Conservation (phyloP, 2,888 invertebrate genomes). For the Meta bourneti region DNA sequence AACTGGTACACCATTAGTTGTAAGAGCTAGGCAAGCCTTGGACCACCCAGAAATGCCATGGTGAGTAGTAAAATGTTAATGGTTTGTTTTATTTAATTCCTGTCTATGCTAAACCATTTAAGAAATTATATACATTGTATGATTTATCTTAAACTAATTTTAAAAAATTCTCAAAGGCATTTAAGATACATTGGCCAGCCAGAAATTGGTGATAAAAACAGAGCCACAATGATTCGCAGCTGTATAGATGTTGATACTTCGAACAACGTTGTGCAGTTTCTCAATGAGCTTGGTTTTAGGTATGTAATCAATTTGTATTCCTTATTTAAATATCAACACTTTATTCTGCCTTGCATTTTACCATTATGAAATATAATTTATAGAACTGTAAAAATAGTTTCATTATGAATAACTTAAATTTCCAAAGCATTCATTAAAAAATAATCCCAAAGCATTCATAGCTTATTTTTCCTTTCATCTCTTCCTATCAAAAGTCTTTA, state of each 20-base stretch:
- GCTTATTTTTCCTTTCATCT: too few species aligned
- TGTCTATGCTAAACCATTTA: background rate
- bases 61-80: constrained; percentile 77
- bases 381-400: background rate
- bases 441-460: too few species aligned
- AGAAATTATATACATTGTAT: background rate
- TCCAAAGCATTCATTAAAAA: too few species aligned
- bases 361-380: background rate
- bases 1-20: constrained; percentile 84
- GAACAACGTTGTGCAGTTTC: constrained; percentile 92
- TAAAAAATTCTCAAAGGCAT: constrained; percentile 85
- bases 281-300: constrained; percentile 90
- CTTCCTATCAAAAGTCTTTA: too few species aligned
- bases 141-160: background rate
- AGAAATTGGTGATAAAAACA: constrained; percentile 90
- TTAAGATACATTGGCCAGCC: constrained; percentile 95
- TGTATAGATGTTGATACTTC: constrained; percentile 93
- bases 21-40: constrained; percentile 91
- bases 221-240: constrained; percentile 93
- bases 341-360: background rate
- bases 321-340: background rate
- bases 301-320: constrained; percentile 76
- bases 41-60: constrained; percentile 91
- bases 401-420: background rate
- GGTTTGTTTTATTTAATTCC: too few species aligned